Conservation (phyloP, 2,888 invertebrate genomes). For the Papilio demoleus region DNA sequence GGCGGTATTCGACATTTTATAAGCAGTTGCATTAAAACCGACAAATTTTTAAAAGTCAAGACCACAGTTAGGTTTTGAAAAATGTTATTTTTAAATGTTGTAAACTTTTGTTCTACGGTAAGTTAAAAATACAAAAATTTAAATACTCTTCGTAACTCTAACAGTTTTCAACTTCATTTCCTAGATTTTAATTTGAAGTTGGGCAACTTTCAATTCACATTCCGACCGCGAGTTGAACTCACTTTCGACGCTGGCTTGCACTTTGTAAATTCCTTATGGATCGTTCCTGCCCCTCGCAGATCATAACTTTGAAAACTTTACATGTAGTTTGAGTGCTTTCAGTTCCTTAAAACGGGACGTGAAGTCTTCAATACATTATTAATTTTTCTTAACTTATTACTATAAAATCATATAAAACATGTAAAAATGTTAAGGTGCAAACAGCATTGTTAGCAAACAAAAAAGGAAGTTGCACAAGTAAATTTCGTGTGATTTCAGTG, state of each 20-base stretch:
- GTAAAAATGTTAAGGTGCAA: too few species aligned
- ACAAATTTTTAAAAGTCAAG: too few species aligned
- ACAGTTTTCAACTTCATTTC: not conserved
- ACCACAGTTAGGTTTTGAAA: too few species aligned
- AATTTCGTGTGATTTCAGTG: too few species aligned
- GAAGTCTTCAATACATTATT: not conserved
- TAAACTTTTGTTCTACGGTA: too few species aligned
- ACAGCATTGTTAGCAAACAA: too few species aligned
- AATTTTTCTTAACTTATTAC: not conserved
- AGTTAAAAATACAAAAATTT: too few species aligned
- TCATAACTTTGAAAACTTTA: slow-evolving; percentile 1
- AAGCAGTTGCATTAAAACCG: too few species aligned
- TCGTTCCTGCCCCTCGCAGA: not conserved
- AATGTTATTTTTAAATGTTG: too few species aligned
- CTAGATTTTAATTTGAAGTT: not conserved
- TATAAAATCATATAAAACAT: too few species aligned
- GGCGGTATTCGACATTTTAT: too few species aligned
- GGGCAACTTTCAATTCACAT: not conserved
- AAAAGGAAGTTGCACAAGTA: too few species aligned
- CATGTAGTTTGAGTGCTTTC: not conserved
- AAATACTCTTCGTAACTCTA: not conserved
- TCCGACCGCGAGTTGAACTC: not conserved
- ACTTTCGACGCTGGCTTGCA: not conserved
- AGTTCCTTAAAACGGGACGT: not conserved
- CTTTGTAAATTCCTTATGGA: slow-evolving; percentile 10